Percentiles rank a stretch among this genome's conserved stretches.
Evolutionary conservation across 1,140 invertebrate genomes (phyloP).

Genomic region (Hylaeus volcanicus): DNA sequence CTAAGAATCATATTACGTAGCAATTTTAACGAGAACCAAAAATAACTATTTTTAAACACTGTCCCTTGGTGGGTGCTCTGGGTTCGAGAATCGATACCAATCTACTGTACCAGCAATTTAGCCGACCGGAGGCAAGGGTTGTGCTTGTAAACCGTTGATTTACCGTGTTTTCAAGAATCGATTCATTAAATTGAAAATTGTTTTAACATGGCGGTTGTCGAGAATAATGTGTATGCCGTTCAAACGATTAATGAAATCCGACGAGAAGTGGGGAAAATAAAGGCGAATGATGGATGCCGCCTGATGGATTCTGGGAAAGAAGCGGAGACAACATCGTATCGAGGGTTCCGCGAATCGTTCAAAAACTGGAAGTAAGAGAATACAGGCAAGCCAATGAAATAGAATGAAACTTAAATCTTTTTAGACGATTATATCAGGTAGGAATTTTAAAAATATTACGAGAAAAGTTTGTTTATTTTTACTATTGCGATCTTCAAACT

Average conservation of each 20-base stretch:
- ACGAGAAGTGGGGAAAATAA: background rate
- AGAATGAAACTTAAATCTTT: too few relatives aligned
- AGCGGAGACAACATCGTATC: background rate
- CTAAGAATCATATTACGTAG: too few relatives aligned
- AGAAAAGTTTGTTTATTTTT: too few relatives aligned
- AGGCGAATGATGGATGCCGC: conserved; percentile 25
- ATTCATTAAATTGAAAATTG: conserved; percentile 16
- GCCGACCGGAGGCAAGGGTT: too few relatives aligned
- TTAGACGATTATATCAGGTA: too few relatives aligned
- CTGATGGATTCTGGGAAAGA: background rate
- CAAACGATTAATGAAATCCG: conserved; percentile 29
- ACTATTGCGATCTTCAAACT: too few relatives aligned
- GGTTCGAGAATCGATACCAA: conserved; percentile 17
- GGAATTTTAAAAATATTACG: too few relatives aligned
- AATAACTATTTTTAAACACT: too few relatives aligned
- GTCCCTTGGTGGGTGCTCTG: background rate
- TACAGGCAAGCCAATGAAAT: too few relatives aligned
- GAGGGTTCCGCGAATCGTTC: background rate
- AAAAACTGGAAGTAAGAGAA: background rate
- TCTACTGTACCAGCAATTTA: conserved; percentile 26
- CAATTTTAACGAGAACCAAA: too few relatives aligned
- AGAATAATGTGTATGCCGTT: conserved; percentile 2
- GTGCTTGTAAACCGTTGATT: conserved; percentile 1
- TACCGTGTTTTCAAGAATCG: conserved; percentile 31
- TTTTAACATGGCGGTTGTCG: background rate